Base-by-base conservation (phyloP, 2,113 vertebrate species). In the Alectura lathami region DNA sequence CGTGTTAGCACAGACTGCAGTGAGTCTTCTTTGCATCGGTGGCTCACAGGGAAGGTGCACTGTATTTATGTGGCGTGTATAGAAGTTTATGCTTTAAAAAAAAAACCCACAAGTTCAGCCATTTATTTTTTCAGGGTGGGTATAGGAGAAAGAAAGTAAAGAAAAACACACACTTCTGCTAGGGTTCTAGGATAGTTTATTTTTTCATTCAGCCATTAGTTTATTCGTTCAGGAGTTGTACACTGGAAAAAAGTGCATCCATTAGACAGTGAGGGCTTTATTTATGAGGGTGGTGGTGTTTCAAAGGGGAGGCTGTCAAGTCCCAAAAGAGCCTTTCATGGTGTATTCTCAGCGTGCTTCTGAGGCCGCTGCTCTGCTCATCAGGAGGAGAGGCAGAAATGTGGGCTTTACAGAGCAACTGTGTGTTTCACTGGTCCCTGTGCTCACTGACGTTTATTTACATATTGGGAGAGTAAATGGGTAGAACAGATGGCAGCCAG, bases 401-500 rank as follows among this genome's bases (percentile, higher is more conserved):
- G 96, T 96, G 98, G 97, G 96, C 95, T 97, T 97, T 92, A 96
- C 96, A 97, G 97, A 97, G 97, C 97, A 95, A 95, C 96, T 87
- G 93, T 96, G 93, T 96, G 97, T 97, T 96, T 95, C 93, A 95
- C 94, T 85, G 96, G 92, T 95, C 94, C 97, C 93, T 89, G 89
- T 3, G 95, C 96, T 97, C 89, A 38, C 97, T 97, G 97, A 95
- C 96, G 97, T 98, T 98, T 98, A 98, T 98, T 98, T 98, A 98
- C 97, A 97, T 97, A 96, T 94, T 96, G 96, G 97, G 94, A 96
- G 96, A 97, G 96, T 97, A 97, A 97, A 98, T 96, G 97, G 96
- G 96, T 97, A 97, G 97, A 98, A 97, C 98, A 98, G 98, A 98
- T 98, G 98, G 98, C 96, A 98, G 97, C 96, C 98, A 98, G 97